phyloP scores from a whole-genome alignment of 2,888 invertebrate genomes.

The Dermolepida albohirtum region DNA sequence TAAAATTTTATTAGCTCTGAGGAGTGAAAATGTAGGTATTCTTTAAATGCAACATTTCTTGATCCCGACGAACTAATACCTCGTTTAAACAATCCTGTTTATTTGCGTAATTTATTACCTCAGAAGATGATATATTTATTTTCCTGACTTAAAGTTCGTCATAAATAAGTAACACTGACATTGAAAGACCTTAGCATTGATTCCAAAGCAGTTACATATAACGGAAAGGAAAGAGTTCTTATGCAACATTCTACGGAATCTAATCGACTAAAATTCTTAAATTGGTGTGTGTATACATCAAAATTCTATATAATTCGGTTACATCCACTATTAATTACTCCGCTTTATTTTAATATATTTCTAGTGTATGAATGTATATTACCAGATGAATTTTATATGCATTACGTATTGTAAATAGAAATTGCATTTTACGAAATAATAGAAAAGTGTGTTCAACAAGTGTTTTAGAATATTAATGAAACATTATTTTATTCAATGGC shows the following conservation, averaged over 20 bases:
- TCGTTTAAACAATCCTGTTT: conserved; percentile 9
- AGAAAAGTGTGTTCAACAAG: too few relatives aligned
- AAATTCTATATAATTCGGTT: too few relatives aligned
- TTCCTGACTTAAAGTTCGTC: background rate
- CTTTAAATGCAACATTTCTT: background rate
- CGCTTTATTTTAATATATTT: too few relatives aligned
- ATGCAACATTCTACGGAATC: background rate
- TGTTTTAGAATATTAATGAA: too few relatives aligned
- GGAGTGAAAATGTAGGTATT: conserved; percentile 28
- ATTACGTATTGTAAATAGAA: too few relatives aligned
- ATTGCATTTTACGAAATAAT: too few relatives aligned
- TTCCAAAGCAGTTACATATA: conserved; percentile 5
- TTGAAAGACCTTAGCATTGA: conserved; percentile 17
- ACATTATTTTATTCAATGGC: too few relatives aligned
- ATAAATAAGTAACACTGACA: conserved; percentile 15
- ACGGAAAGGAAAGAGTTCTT: conserved; percentile 6
- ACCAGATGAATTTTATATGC: too few relatives aligned
- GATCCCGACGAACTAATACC: too few relatives aligned
- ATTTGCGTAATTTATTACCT: conserved; percentile 13
- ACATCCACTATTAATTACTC: too few relatives aligned
- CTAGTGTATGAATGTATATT: too few relatives aligned
- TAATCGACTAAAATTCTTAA: background rate
- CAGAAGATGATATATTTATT: conserved; percentile 4
- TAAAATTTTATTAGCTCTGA: conserved; percentile 20
- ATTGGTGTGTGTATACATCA: too few relatives aligned